Base-by-base conservation (phyloP, 1,140 invertebrate genomes). In the Tetraneura akinire region DNA sequence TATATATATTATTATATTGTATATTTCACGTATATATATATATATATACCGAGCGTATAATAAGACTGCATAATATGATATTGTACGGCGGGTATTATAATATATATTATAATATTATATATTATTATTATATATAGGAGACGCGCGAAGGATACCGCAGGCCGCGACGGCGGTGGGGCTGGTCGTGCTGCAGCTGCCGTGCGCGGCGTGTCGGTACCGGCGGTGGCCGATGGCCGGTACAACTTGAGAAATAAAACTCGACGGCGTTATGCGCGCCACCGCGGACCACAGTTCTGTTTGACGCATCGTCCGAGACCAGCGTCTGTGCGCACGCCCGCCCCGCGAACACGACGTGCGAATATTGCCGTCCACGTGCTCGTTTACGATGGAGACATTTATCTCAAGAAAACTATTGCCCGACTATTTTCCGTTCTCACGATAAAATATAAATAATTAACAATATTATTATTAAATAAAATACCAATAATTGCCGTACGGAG, bases 241-340 rank as follows among this genome's bases (percentile, higher is more conserved):
- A 57, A 76, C 73, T 76, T 76, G 73, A 51, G 73, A 76, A 74
- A 37, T 76, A 57, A 62, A 76, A 76, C 66, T 49, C 66, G 45
- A 29, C 53, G 55, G 55, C 55, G 55, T 78, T 55, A n/a, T n/a
- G 74, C 74, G 55, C 55, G 55, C 74, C 55, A 62, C 74, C 51
- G 18, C 74, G 60, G 74, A 62, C 74, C 51, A 23, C 74, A 78
- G 74, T 78, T 57, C 51, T 32, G 71, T 66, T 66, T 6, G 29
- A 14, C 55, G 23, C 55, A 29, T 8, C 55, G 57, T 71, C 68
- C 68, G 47, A 29, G 45, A 29, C n/a, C 45, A 45, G 68, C 21
- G 45, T 18, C 45, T 37, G 32, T 37, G 32, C 8, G 32, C 8
- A 8, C 32, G 32, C 32, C 32, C 32, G 8, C 32, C 32, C 32